Conservation (phyloP, 2,888 invertebrate genomes). For the Ophion slaviceki region DNA sequence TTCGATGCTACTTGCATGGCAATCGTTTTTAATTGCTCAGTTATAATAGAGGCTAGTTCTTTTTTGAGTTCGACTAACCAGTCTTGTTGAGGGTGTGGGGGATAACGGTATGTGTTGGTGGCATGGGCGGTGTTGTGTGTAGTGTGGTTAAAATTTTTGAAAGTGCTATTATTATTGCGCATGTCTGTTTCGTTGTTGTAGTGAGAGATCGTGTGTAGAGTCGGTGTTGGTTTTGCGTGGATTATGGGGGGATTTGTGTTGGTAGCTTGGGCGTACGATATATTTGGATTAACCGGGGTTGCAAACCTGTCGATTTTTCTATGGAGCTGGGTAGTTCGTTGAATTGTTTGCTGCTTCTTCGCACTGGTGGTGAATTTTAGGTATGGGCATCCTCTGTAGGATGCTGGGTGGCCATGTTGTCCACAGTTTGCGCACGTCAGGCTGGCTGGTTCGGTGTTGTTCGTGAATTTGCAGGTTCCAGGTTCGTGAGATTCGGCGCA, state of each 20-base stretch:
- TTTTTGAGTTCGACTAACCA: slow-evolving; percentile 10
- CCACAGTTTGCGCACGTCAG: slow-evolving; percentile 47
- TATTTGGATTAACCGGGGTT: neutral
- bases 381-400: slow-evolving; percentile 45
- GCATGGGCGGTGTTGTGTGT: neutral
- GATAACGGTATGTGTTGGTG: neutral
- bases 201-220: too few relatives aligned
- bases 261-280: neutral
- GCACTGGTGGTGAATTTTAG: slow-evolving; percentile 11
- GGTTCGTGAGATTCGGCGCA: slow-evolving; percentile 34
- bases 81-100: neutral
- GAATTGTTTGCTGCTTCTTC: slow-evolving; percentile 7
- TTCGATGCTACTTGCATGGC: neutral
- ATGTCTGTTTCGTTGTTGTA: neutral
- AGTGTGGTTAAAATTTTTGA: too few relatives aligned
- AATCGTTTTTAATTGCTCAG: neutral
- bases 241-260: neutral
- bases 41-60: neutral
- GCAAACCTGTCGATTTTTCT: neutral
- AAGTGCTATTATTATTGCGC: too few relatives aligned
- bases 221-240: neutral
- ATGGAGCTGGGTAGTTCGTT: neutral
- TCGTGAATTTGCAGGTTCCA: slow-evolving; percentile 4
- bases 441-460: neutral
- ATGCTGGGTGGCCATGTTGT: slow-evolving; percentile 39